These are phyloP conservation scores for Epizoanthus scotinus DNA, from an alignment of 92 coral and sea anemone species.

Conservation along the genomic window DNA sequence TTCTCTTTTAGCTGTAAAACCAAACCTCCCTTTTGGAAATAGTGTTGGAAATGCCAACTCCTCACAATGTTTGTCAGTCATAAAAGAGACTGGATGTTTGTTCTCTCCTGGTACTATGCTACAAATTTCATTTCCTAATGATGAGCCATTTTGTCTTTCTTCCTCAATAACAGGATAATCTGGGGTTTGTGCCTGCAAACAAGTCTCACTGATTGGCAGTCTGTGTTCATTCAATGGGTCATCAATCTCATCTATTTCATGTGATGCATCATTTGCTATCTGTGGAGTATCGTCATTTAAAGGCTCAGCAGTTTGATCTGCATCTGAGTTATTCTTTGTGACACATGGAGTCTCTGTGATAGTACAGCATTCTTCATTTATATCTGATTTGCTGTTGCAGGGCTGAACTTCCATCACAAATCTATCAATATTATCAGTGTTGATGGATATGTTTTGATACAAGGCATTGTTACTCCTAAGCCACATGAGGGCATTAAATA, in stretches of 20 bases:
- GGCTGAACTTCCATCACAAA: too few relatives aligned
- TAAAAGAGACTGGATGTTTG: constrained; percentile 56
- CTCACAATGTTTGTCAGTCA: constrained; percentile 59
- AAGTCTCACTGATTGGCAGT: constrained; percentile 38
- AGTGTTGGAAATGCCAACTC: constrained; percentile 56
- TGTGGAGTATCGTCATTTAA: background rate
- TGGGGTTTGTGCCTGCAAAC: constrained; percentile 20
- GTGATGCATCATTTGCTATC: background rate
- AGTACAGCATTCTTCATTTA: too few relatives aligned
- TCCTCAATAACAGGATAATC: background rate
- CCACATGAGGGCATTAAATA: background rate
- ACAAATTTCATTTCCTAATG: constrained; percentile 58
- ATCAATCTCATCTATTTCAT: background rate
- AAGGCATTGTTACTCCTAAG: background rate
- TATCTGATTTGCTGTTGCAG: too few relatives aligned
- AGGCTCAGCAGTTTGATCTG: too few relatives aligned
- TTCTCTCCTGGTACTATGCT: constrained; percentile 64
- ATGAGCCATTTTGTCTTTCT: background rate
- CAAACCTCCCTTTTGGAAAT: too few relatives aligned
- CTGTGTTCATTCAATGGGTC: background rate
- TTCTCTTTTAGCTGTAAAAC: constrained; percentile 50
- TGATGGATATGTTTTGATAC: background rate
- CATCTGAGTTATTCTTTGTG: too few relatives aligned
- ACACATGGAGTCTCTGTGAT: too few relatives aligned
- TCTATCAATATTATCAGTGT: background rate